phyloP scores from a whole-genome alignment of 2,888 invertebrate genomes.

The Ctena decussata region DNA sequence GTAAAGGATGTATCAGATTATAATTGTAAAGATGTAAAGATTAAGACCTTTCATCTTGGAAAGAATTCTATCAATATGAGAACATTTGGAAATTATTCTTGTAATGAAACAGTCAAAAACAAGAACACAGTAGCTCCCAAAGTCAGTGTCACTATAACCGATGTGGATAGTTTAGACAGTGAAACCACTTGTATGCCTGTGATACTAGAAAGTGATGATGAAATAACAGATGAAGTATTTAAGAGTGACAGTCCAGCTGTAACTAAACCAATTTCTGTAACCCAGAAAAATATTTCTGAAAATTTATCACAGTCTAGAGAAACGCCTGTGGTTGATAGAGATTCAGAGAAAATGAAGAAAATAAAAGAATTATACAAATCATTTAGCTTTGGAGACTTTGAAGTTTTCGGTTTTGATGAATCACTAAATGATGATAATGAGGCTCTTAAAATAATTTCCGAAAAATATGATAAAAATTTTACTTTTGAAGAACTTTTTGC shows the following conservation, averaged over 20 bases:
- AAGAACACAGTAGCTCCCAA: neutral
- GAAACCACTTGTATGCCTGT: neutral
- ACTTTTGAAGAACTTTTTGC: slow-evolving; percentile 6
- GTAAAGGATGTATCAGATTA: neutral
- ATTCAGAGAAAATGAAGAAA: slow-evolving; percentile 5
- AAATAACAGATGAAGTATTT: neutral
- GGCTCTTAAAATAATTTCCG: neutral
- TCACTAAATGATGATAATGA: neutral
- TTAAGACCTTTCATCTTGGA: neutral
- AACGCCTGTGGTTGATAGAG: neutral
- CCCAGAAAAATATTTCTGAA: neutral
- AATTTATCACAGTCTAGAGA: neutral
- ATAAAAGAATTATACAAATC: neutral
- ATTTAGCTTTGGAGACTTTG: neutral
- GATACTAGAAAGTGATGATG: neutral
- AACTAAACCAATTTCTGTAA: neutral
- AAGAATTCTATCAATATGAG: neutral
- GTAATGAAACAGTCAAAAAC: neutral
- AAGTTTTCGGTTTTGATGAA: neutral
- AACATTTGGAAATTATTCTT: slow-evolving; percentile 7
- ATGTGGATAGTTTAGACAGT: neutral
- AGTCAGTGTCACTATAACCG: neutral
- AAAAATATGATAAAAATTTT: neutral
- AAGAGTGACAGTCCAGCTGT: neutral
- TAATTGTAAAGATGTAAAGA: neutral